Base-by-base conservation (phyloP, 2,888 invertebrate species). In the Parelbella ahira region DNA sequence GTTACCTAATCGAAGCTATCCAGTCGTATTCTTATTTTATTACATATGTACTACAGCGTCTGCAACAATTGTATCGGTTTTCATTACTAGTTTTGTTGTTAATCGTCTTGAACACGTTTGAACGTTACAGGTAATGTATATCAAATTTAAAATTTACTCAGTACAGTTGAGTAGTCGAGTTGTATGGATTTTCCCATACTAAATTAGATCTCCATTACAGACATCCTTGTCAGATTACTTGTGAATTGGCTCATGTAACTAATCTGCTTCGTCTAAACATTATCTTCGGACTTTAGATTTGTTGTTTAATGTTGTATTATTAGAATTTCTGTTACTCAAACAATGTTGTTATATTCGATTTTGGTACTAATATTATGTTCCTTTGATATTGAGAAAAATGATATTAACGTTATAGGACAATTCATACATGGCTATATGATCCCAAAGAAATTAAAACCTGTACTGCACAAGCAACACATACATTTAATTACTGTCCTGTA, bases 161-260 rank as follows among this genome's bases (percentile, higher is more conserved):
- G 21, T 34, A 15, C 7, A 10, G 23, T 36, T 11, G 4, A 28
- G 15, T 21, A 11, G 7, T 34, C 8, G 1, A 15, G 11, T 11
- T 20, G 7, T 29, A 18, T 28, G 10, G 20, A 29, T 36, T 18
- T 11, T 0, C 10, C 18, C 18, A 10, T 34, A 23, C 29, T 23
- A 42, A 42, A 42, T 42, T 42, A 42, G 42, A 36, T 18, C 28
- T 36, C 28, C 23, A 42, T 42, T 29, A 36, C 34, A 29, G 21
- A 28, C 34, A 42, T 42, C 34, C 23, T 42, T 36, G 34, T 34
- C 42, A 42, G 42, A 42, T 34, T 42, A 42, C 11, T 29, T 41
- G 33, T 3, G 13, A 25, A 33, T 33, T 41, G 32, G 20, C 32
- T 29, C 29, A 34, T 33, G 27, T 28, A 34, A 34, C 20, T 41